Conservation (phyloP, 2,113 vertebrate genomes). For the Bubo scandiacus region DNA sequence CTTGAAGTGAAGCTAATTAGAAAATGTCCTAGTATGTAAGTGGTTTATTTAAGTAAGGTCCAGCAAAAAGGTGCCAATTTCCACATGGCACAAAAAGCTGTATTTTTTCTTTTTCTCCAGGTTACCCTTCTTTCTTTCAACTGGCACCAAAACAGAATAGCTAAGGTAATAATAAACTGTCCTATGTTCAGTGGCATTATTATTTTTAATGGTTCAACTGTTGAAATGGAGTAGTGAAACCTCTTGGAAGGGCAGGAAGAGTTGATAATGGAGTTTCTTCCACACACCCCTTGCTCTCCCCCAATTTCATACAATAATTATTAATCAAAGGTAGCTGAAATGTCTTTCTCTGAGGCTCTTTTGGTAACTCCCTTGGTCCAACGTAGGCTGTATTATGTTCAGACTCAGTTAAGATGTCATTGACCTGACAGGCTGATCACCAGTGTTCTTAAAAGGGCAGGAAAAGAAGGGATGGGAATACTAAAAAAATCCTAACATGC, state of each 20-base stretch:
- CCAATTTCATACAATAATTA: background rate
- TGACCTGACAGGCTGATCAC: background rate
- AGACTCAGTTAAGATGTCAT: background rate
- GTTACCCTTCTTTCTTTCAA: background rate
- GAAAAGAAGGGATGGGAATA: background rate
- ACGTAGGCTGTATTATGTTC: background rate
- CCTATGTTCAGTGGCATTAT: background rate
- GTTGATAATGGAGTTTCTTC: background rate
- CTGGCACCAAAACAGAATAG: background rate
- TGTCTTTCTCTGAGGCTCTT: background rate
- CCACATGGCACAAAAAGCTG: background rate
- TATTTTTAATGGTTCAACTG: conserved; percentile 24
- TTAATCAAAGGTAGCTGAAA: background rate
- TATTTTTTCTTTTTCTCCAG: background rate
- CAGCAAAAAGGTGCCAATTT: background rate
- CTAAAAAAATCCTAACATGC: background rate
- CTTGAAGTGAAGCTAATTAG: conserved; percentile 35
- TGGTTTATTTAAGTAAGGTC: conserved; percentile 11
- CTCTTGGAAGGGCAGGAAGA: background rate
- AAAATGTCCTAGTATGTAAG: background rate
- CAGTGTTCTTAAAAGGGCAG: background rate
- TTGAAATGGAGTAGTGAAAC: background rate
- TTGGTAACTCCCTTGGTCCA: background rate
- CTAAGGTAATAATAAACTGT: background rate
- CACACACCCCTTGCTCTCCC: too few relatives aligned